phyloP scores from a whole-genome alignment of 2,113 vertebrate species.

The Alexandromys fortis region DNA sequence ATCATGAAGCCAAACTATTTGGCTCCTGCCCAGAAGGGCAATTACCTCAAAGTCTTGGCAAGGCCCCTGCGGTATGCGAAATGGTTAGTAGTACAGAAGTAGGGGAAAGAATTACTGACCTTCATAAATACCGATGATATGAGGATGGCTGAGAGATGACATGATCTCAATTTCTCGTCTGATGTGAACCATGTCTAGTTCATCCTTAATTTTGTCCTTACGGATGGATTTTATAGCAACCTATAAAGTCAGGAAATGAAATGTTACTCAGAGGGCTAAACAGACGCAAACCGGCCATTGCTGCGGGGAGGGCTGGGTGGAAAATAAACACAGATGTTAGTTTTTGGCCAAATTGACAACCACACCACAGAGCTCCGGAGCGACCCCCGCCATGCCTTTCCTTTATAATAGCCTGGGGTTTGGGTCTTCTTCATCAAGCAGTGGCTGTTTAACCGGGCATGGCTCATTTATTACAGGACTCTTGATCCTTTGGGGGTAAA shows the following conservation, averaged over 20 bases:
- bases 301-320: constrained; percentile 75
- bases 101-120: constrained; percentile 87
- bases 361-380: constrained; percentile 82
- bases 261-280: constrained; percentile 86
- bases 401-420: constrained; percentile 46
- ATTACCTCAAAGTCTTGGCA: constrained; percentile 78
- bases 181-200: constrained; percentile 99
- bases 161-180: constrained; percentile 99
- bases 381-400: constrained; percentile 61
- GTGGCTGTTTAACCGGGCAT: constrained; percentile 24
- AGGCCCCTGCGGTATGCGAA: constrained; percentile 67
- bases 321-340: constrained; percentile 89
- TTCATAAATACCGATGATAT: constrained; percentile 99
- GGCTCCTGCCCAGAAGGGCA: constrained; percentile 70
- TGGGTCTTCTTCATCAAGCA: constrained; percentile 38
- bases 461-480: constrained; percentile 38
- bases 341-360: constrained; percentile 82
- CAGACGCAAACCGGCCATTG: constrained; percentile 85
- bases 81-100: constrained; percentile 69
- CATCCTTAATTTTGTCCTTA: constrained; percentile 99
- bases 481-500: neutral
- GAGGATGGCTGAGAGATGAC: constrained; percentile 98
- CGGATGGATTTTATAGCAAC: constrained; percentile 99
- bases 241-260: constrained; percentile 91
- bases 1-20: constrained; percentile 69